Base-by-base conservation (phyloP, 1,140 invertebrate genomes). In the Bombus ignitus region DNA sequence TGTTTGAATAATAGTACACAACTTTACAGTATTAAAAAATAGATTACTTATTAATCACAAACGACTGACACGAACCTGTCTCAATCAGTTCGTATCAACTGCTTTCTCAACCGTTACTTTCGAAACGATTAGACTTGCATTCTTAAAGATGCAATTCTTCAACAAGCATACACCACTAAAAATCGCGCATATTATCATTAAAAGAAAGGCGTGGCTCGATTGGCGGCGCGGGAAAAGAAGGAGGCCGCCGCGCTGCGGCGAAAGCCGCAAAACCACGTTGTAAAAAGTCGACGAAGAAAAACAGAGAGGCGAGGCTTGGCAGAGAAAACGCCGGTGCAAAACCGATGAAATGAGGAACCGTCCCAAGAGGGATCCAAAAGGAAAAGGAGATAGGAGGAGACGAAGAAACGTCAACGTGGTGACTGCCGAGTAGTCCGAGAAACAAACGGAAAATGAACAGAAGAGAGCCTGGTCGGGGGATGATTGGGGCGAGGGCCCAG, bases 401-500 rank as follows among this genome's bases (percentile, higher is more conserved):
- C 18, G 76, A 47, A 32, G 57, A 57, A 68, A 87, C 47, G 47
- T 57, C 42, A 57, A 53, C 73, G 35, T 15, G 12, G 59, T 42
- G 59, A 42, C 75, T 39, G 15, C 18, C 35, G 13, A 39, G 37
- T 42, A 22, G 18, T 22, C 28, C n/a, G 78, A 59, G 84, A 75
- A 89, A 81, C 65, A 66, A 85, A 90, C 62, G 77, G 79, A 65
- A 80, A 81, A 84, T 72, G 85, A 87, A 68, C 66, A 75, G 37
- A 53, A 53, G 78, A 65, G 25, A 35, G 57, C 35, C 13, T 37
- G 15, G 75, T 35, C n/a, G 76, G 32, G 12, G 73, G 44, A 71
- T 75, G 81, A 84, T 89, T 83, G 81, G 72, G 84, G 74, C 81
- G 78, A 80, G 47, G 89, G 87, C 78, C 85, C 86, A 91, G 86